phyloP scores from a whole-genome alignment of 2,797 vertebrate genomes.

The Cacajao melanocephalus region DNA sequence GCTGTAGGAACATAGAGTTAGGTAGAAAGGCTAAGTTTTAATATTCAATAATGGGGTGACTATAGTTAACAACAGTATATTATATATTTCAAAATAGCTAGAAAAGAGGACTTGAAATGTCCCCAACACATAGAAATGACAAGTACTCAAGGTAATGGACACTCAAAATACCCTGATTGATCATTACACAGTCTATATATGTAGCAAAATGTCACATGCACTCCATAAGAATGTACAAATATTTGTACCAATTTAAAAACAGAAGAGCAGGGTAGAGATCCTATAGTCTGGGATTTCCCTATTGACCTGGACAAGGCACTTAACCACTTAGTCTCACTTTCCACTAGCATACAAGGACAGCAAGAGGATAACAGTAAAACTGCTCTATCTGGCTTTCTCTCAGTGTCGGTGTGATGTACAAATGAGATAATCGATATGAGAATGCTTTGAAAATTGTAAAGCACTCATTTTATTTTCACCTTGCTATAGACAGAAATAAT shows the following conservation, averaged over 20 bases:
- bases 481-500: constrained; percentile 54
- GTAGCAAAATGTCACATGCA: not conserved
- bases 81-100: not conserved
- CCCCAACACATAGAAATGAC: not conserved
- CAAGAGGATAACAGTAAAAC: not conserved
- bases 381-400: not conserved
- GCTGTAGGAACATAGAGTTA: not conserved
- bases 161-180: not conserved
- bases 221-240: not conserved
- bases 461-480: constrained; percentile 56
- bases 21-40: not conserved
- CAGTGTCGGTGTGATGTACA: not conserved
- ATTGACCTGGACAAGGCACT: not conserved
- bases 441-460: constrained; percentile 51
- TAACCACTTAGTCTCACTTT: not conserved
- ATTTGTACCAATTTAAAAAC: not conserved
- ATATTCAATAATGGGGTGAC: not conserved
- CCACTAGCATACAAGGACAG: not conserved
- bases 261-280: not conserved
- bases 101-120: not conserved
- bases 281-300: not conserved
- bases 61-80: not conserved
- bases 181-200: not conserved
- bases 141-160: not conserved
- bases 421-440: constrained; percentile 12